These are phyloP conservation scores for Lamellibrachia columna DNA, from an alignment of 2,888 invertebrate species.

Conservation along the genomic window DNA sequence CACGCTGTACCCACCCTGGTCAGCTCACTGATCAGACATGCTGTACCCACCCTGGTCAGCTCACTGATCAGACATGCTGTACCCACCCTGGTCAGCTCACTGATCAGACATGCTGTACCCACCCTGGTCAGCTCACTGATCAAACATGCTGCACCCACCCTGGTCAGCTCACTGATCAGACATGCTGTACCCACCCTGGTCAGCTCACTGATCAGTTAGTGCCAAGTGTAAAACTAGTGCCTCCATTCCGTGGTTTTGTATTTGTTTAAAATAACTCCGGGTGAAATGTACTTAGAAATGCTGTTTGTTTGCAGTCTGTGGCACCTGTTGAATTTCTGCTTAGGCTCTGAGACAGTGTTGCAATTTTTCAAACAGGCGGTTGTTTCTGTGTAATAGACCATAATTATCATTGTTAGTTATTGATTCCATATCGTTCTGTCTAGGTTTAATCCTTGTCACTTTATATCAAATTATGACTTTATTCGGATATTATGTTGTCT, in stretches of 20 bases:
- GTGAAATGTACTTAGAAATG: neutral
- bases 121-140: too few relatives aligned
- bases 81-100: too few relatives aligned
- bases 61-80: too few relatives aligned
- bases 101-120: too few relatives aligned
- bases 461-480: neutral
- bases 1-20: too few relatives aligned
- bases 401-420: neutral
- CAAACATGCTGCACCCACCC: too few relatives aligned
- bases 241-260: neutral
- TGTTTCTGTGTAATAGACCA: neutral
- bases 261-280: neutral
- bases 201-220: neutral
- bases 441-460: neutral
- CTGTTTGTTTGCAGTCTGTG: neutral
- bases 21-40: too few relatives aligned
- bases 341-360: neutral
- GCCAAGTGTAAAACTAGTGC: neutral
- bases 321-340: neutral
- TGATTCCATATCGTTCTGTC: neutral
- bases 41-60: too few relatives aligned
- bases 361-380: neutral
- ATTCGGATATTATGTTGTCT: neutral
- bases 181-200: neutral
- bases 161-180: neutral